Evolutionary conservation across 1,140 invertebrate species (phyloP).

Genomic region (Drosophila jambulina): DNA sequence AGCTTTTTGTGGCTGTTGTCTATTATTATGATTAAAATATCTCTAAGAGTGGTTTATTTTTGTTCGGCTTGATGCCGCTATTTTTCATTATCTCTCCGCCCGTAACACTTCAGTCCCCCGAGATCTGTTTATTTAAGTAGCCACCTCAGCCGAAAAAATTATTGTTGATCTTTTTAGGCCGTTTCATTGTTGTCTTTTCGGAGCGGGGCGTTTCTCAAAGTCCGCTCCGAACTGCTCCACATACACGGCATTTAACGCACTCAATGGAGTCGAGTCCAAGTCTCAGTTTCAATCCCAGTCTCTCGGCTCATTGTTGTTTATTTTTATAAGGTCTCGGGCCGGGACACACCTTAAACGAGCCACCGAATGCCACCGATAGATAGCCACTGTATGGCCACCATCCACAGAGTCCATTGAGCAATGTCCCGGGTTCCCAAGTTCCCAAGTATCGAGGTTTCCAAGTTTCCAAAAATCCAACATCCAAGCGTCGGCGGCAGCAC

Average conservation of each 20-base stretch:
- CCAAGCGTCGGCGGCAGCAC: slow-evolving; percentile 52
- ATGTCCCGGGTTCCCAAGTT: slow-evolving; percentile 30
- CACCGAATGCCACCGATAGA: slow-evolving; percentile 75
- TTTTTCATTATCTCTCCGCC: slow-evolving; percentile 55
- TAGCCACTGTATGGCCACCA: slow-evolving; percentile 66
- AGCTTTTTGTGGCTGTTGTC: slow-evolving; percentile 73
- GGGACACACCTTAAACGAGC: slow-evolving; percentile 72
- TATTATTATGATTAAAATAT: slow-evolving; percentile 83
- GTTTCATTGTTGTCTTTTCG: slow-evolving; percentile 79
- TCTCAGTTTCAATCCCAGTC: slow-evolving; percentile 43
- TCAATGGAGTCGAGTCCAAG: slow-evolving; percentile 37
- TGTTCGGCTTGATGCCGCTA: slow-evolving; percentile 77
- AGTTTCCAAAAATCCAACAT: slow-evolving; percentile 10
- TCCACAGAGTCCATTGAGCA: slow-evolving; percentile 43
- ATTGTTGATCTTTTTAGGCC: slow-evolving; percentile 70
- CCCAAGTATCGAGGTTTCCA: slow-evolving; percentile 3
- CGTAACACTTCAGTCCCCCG: slow-evolving; percentile 20
- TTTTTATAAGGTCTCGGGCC: slow-evolving; percentile 71
- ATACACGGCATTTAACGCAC: slow-evolving; percentile 81
- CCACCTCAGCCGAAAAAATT: slow-evolving; percentile 53
- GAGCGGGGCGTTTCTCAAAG: slow-evolving; percentile 70
- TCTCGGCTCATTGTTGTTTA: slow-evolving; percentile 61
- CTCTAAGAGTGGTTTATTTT: slow-evolving; percentile 73
- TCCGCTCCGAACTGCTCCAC: slow-evolving; percentile 72
- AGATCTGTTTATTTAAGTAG: slow-evolving; percentile 80